Evolutionary conservation across 1,140 invertebrate species (phyloP).

Genomic region (Cyclina sinensis): DNA sequence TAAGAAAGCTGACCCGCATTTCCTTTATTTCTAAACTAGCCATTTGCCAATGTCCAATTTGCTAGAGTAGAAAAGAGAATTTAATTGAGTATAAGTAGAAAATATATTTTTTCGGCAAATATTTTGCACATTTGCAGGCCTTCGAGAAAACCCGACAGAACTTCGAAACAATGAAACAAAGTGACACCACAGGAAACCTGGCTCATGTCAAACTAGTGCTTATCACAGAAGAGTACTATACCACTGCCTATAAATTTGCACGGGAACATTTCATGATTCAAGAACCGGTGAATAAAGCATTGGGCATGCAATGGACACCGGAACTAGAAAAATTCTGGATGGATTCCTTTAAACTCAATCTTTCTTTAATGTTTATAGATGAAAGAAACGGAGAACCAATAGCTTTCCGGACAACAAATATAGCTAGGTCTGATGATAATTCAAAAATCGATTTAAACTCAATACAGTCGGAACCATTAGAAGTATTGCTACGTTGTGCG

Average conservation of each 20-base stretch:
- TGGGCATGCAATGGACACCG: neutral
- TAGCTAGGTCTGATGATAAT: neutral
- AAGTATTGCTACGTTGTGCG: neutral
- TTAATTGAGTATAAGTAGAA: too few species aligned
- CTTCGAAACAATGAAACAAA: neutral
- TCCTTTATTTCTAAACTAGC: too few species aligned
- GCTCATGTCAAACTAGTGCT: neutral
- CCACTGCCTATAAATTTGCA: neutral
- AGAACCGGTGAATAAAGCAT: neutral
- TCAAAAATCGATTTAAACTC: neutral
- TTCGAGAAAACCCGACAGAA: neutral
- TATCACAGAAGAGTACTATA: neutral
- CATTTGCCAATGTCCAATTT: too few species aligned
- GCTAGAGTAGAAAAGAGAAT: too few species aligned
- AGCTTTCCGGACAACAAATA: neutral
- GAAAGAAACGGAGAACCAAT: neutral
- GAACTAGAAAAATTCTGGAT: neutral
- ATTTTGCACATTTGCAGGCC: neutral
- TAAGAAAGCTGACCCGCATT: too few species aligned
- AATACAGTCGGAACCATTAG: neutral
- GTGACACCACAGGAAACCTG: too few species aligned
- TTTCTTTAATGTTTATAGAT: conserved; percentile 5
- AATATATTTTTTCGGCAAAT: neutral
- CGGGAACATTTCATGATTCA: neutral
- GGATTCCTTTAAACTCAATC: neutral